These are phyloP conservation scores for Girardia tigrina DNA, from an alignment of 2,888 invertebrate species.

Conservation along the genomic window DNA sequence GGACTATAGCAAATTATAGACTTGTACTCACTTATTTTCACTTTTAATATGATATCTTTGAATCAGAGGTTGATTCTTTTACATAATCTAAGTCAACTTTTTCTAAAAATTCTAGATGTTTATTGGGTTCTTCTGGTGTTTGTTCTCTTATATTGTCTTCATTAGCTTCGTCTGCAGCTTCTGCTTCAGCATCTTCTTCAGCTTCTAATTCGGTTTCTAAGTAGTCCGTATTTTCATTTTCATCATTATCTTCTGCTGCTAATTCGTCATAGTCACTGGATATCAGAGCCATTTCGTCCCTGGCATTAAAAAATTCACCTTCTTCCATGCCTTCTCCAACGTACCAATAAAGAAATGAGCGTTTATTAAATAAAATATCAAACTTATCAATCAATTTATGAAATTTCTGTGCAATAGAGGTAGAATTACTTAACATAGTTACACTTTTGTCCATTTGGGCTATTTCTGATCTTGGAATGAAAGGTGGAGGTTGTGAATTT, in stretches of 20 bases:
- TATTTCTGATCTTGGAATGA: constrained; percentile 78
- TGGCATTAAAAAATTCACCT: constrained; percentile 34
- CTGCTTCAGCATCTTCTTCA: not conserved
- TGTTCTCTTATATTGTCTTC: not conserved
- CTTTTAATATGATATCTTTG: not conserved
- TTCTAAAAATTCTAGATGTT: not conserved
- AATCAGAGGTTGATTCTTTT: not conserved
- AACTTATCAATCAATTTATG: constrained; percentile 41
- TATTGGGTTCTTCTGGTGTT: not conserved
- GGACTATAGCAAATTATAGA: not conserved
- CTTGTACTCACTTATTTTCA: not conserved
- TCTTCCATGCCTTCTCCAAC: constrained; percentile 37
- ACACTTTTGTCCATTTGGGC: constrained; percentile 50
- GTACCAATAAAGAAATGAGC: constrained; percentile 43
- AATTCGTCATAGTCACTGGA: constrained; percentile 11
- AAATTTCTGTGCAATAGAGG: constrained; percentile 50
- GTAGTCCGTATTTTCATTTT: not conserved
- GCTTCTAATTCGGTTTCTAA: not conserved
- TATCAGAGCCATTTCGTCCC: constrained; percentile 38
- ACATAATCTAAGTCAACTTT: not conserved
- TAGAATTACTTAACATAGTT: constrained; percentile 48
- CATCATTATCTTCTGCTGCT: not conserved
- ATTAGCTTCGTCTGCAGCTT: not conserved
- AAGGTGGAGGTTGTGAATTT: constrained; percentile 62
- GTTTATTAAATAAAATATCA: constrained; percentile 38